phyloP scores from a whole-genome alignment of 1,140 invertebrate species.

The Sminthurides bifidus region DNA sequence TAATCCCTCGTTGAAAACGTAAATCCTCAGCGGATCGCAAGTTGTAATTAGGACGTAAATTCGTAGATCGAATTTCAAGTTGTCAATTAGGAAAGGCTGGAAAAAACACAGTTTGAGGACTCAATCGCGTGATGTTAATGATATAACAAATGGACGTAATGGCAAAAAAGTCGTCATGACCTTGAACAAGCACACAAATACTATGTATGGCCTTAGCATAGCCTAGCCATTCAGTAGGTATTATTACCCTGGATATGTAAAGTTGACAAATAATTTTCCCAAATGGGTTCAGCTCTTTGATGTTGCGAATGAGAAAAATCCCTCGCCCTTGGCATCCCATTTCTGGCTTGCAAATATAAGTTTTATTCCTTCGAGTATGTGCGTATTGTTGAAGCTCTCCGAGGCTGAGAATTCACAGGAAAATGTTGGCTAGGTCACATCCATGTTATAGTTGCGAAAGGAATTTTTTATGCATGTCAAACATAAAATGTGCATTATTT shows the following conservation, averaged over 20 bases:
- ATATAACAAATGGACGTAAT: no score
- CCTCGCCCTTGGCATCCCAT: slow-evolving; percentile 74
- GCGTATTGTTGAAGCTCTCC: slow-evolving; percentile 32
- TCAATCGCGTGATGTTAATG: neutral
- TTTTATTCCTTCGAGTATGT: slow-evolving; percentile 54
- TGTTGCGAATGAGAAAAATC: slow-evolving; percentile 68
- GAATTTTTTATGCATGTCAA: no score
- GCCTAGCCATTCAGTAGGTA: neutral
- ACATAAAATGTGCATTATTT: no score
- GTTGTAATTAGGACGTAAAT: slow-evolving; percentile 92
- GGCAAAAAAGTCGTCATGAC: no score
- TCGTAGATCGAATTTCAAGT: slow-evolving; percentile 92
- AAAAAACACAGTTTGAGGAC: neutral
- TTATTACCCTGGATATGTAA: slow-evolving; percentile 49
- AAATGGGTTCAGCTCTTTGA: slow-evolving; percentile 62
- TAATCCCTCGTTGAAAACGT: slow-evolving; percentile 89
- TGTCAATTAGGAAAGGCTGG: slow-evolving; percentile 78
- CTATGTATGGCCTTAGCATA: no score
- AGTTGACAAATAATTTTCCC: slow-evolving; percentile 76
- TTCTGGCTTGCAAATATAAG: slow-evolving; percentile 80
- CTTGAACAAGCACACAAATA: no score
- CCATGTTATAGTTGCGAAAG: neutral
- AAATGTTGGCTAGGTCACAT: neutral
- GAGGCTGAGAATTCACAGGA: neutral
- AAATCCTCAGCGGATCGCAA: slow-evolving; percentile 83